phyloP scores from a whole-genome alignment of 2,888 invertebrate species.

The Tromatobia lineatoria region DNA sequence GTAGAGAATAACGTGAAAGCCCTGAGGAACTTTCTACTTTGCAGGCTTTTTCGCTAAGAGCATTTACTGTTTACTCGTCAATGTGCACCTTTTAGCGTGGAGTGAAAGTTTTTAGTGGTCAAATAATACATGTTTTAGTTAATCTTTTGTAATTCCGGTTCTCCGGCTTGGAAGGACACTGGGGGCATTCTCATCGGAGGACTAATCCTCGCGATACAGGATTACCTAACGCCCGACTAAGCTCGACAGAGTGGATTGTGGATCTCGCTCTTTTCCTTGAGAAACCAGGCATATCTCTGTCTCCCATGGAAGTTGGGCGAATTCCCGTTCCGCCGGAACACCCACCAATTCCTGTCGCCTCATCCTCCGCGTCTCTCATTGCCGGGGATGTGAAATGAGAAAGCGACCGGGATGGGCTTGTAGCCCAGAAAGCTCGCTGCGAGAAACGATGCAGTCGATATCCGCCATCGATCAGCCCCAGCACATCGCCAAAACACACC shows the following conservation, averaged over 20 bases:
- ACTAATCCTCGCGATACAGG: conserved; percentile 40
- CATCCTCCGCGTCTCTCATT: background rate
- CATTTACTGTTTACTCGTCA: background rate
- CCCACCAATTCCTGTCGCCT: conserved; percentile 13
- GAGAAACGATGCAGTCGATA: conserved; percentile 38
- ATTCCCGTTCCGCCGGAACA: conserved; percentile 42
- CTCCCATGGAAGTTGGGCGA: conserved; percentile 35
- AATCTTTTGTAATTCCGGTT: conserved; percentile 18
- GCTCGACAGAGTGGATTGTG: conserved; percentile 31
- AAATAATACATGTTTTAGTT: conserved; percentile 15
- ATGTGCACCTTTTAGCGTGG: background rate
- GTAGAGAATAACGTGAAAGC: too few species aligned
- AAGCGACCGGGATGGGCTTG: conserved; percentile 32
- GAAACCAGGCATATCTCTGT: conserved; percentile 1
- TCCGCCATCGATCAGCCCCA: conserved; percentile 35
- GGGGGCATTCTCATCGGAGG: conserved; percentile 15
- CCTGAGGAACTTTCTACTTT: too few species aligned
- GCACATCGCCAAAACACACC: conserved; percentile 29
- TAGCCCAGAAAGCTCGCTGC: conserved; percentile 6
- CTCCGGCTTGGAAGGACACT: background rate
- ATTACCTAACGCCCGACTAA: conserved; percentile 36
- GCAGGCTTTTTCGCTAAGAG: background rate
- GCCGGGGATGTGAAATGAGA: conserved; percentile 36
- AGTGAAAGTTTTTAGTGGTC: background rate
- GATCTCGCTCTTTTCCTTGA: conserved; percentile 20